phyloP scores from a whole-genome alignment of 2,888 invertebrate genomes.

The Leistus spinibarbis region DNA sequence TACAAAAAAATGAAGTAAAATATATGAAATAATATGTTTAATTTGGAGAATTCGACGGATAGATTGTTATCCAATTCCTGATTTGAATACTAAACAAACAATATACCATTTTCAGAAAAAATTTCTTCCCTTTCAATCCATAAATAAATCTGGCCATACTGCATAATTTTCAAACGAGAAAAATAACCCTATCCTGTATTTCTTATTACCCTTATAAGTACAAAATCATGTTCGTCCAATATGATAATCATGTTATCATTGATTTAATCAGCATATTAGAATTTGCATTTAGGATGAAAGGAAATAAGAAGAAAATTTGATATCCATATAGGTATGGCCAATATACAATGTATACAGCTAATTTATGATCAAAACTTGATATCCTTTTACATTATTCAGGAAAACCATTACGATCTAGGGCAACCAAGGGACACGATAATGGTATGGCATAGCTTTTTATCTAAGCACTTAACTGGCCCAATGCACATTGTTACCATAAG shows the following conservation, averaged over 20 bases:
- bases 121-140: too few relatives aligned
- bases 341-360: background rate
- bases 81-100: too few relatives aligned
- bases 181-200: too few relatives aligned
- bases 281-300: slow-evolving; percentile 6
- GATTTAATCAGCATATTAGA: background rate
- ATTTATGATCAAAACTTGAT: slow-evolving; percentile 4
- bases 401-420: background rate
- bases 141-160: too few relatives aligned
- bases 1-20: too few relatives aligned
- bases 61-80: too few relatives aligned
- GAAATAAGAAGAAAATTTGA: background rate
- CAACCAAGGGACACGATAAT: background rate
- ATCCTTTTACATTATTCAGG: background rate
- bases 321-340: background rate
- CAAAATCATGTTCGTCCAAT: background rate
- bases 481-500: background rate
- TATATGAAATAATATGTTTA: too few relatives aligned
- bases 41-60: too few relatives aligned
- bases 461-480: background rate
- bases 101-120: too few relatives aligned
- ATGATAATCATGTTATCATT: background rate
- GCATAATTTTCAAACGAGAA: too few relatives aligned
- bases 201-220: background rate
- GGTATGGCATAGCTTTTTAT: background rate